A percentile compares a stretch with the other conserved stretches of the same genome.
These are phyloP conservation scores for Salvelinus alpinus DNA, from an alignment of 2,113 vertebrate species.

Conservation along the genomic window DNA sequence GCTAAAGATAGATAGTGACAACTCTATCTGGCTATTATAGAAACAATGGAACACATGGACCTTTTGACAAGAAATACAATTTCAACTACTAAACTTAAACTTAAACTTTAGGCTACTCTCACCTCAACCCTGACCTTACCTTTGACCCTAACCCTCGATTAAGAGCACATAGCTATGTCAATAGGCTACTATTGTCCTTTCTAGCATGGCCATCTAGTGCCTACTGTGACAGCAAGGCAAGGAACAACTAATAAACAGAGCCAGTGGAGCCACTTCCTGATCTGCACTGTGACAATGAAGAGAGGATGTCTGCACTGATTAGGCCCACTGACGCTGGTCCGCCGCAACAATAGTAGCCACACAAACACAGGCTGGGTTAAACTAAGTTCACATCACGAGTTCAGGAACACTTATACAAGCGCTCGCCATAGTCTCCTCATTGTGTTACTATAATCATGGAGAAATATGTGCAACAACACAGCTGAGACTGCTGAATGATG, in stretches of 20 bases:
- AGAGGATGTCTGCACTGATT: slow-evolving; percentile 49
- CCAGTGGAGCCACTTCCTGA: slow-evolving; percentile 42
- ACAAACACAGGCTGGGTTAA: slow-evolving; percentile 45
- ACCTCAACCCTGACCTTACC: neutral
- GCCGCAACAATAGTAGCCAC: slow-evolving; percentile 52
- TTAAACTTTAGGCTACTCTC: neutral
- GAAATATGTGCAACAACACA: slow-evolving; percentile 27
- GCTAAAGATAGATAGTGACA: neutral
- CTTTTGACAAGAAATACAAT: neutral
- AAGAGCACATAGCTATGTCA: slow-evolving; percentile 9
- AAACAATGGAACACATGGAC: neutral
- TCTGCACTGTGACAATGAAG: slow-evolving; percentile 53
- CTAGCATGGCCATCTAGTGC: slow-evolving; percentile 4
- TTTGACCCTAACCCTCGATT: neutral
- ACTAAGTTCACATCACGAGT: slow-evolving; percentile 35
- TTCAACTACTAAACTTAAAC: neutral
- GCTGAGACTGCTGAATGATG: slow-evolving; percentile 28
- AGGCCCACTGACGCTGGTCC: slow-evolving; percentile 17
- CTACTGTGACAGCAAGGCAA: neutral
- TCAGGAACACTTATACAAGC: slow-evolving; percentile 37
- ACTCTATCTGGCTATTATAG: neutral
- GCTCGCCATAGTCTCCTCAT: neutral
- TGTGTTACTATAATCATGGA: neutral
- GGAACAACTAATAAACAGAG: neutral
- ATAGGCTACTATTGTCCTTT: neutral